Base-by-base conservation (phyloP, 2,113 vertebrate species). In the Rhadina sibilatrix region DNA sequence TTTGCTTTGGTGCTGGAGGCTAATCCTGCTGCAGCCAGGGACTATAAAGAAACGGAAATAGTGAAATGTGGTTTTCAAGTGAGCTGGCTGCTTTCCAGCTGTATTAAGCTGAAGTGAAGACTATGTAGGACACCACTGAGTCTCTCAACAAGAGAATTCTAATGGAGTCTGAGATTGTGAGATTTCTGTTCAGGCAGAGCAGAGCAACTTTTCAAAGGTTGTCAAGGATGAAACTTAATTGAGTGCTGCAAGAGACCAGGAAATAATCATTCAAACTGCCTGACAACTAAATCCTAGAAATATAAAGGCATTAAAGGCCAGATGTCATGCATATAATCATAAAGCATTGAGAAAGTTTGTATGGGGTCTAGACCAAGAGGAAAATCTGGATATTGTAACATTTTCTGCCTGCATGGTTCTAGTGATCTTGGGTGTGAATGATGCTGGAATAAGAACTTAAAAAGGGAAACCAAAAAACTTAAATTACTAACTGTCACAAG, bases 181-280 rank as follows among this genome's bases (percentile, higher is more conserved):
- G 78, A 22, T 69, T 79, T 95, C 90, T 89, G 30, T 82, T 72
- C 80, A 89, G 70, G 59, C 83, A 94, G 85, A 94, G 92, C 63
- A 79, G 56, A 89, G 70, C 47, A 83, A 74, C 88, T 93, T 92
- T 92, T 87, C 54, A 94, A 70, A 91, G 38, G 30, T 7, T 90
- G 63, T 95, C 54, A 91, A 77, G 83, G 59, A 65, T 77, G 60
- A 87, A 93, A 94, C 77, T 93, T 49, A 83, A 63, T 57, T 91
- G 84, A 60, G 56, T 91, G 71, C 83, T 95, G 42, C 74, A 83
- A 49, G 74, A 71, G 69, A 75, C 64, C 75, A 86, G 86, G 49
- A 96, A 93, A 94, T 95, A 90, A 83, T 83, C 8, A 61, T 84
- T 96, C 76, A 94, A 86, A 85, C 38, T 81, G 33, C 84, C 52